These are phyloP conservation scores for Coleophora flavipennella DNA, from an alignment of 2,888 invertebrate genomes.

Conservation along the genomic window DNA sequence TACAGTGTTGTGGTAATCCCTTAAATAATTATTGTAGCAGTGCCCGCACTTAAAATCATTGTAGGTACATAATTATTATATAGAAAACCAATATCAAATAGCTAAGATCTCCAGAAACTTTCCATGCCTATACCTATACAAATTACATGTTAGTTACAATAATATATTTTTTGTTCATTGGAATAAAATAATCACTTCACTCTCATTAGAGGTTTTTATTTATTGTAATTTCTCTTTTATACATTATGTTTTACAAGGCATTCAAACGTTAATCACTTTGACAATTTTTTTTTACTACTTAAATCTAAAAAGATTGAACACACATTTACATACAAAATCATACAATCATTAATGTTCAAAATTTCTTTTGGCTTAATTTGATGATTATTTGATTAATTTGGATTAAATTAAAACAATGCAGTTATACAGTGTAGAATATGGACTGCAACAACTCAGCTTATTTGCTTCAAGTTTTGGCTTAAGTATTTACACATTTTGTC, in stretches of 20 bases:
- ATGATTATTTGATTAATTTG: conserved; percentile 10
- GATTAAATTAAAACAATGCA: conserved; percentile 19
- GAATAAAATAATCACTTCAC: conserved; percentile 54
- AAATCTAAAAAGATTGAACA: conserved; percentile 56
- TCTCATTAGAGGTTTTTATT: conserved; percentile 40
- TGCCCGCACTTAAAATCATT: too few species aligned
- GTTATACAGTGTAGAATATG: neutral
- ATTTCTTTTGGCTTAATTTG: conserved; percentile 61
- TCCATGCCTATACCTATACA: conserved; percentile 32
- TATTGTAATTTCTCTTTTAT: conserved; percentile 24
- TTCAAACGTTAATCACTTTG: conserved; percentile 34
- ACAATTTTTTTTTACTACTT: conserved; percentile 50
- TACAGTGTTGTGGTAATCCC: too few species aligned
- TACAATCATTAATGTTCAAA: conserved; percentile 36
- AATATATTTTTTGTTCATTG: conserved; percentile 57
- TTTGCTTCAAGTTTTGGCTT: conserved; percentile 3
- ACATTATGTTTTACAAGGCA: conserved; percentile 43
- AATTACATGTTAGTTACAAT: conserved; percentile 20
- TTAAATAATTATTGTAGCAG: too few species aligned
- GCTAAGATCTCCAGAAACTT: too few species aligned
- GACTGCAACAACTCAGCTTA: conserved; percentile 3
- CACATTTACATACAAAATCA: conserved; percentile 53
- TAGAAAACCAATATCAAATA: too few species aligned
- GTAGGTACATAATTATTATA: too few species aligned
- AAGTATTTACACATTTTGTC: too few species aligned